Evolutionary conservation across 2,113 vertebrate genomes (phyloP), one percentile per base, ranked within the genome.

Genomic region (Gobiocypris rarus): DNA sequence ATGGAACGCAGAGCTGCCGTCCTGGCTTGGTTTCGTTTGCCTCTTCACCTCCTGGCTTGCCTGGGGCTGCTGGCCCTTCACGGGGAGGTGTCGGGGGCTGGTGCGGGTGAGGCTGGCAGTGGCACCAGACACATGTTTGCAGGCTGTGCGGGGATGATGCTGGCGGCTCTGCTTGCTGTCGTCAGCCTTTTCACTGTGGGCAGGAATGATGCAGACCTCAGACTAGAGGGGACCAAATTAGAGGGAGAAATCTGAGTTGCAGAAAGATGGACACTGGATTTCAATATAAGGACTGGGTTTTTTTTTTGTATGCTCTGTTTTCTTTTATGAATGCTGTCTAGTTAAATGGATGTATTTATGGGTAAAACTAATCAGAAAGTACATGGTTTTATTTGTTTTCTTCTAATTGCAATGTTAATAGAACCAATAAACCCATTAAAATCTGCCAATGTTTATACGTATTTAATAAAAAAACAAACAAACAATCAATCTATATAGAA

Each of bases 111-210:
- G 85, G 89, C 90, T 0, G 96, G 95, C 34, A 93, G 94, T 0
- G 97, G 97, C 52, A 97, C 96, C 17, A 91, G 95, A 85, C 96
- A 96, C 92, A 98, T 98, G 95, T 98, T 98, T 65, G 95, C 93
- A 14, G 92, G 94, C 45, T 98, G 97, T 48, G 95, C 96, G 0
- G 91, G 93, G 0, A 93, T 97, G 89, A 97, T 97, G 92, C 92
- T 97, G 75, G 94, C 96, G 24, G 95, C 97, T 3, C 92, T 98
- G 83, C 90, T 98, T 89, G 96, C 97, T 0, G 95, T 95, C 0
- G 95, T 96, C 31, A 95, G 96, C 86, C 95, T 98, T 75, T 97
- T 97, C 86, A 94, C 96, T 0, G 89, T 97, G 71, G 94, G 95
- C 24, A 94, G 95, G 69, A 95, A 95, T 0, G 96, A 97, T 83